Evolutionary conservation across 2,888 invertebrate species (phyloP).

Genomic region (Drosophila cracens): DNA sequence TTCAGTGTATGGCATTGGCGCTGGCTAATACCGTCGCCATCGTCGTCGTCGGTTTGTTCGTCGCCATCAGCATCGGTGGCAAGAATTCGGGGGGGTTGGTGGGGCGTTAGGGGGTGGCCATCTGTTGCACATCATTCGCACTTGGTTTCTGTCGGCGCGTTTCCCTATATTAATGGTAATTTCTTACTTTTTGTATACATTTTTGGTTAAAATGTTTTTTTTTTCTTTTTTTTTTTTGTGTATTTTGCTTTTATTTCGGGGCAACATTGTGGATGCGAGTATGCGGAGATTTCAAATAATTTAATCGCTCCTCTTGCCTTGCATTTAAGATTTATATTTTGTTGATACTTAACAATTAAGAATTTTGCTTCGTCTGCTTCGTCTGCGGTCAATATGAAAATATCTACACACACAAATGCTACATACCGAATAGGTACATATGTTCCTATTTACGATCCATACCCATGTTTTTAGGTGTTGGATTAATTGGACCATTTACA

Average conservation of each 20-base stretch:
- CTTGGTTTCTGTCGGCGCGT: conserved; percentile 79
- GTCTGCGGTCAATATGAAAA: conserved; percentile 38
- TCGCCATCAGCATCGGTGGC: conserved; percentile 34
- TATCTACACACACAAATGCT: conserved; percentile 6
- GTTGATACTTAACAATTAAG: conserved; percentile 80
- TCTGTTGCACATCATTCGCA: conserved; percentile 83
- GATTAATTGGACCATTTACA: neutral
- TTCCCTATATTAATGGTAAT: conserved; percentile 82
- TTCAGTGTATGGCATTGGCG: conserved; percentile 47
- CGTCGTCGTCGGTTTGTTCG: conserved; percentile 20
- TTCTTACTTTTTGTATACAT: conserved; percentile 74
- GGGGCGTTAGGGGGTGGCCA: conserved; percentile 52
- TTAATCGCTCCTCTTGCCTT: conserved; percentile 67
- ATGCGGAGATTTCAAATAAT: conserved; percentile 70
- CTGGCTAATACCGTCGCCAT: conserved; percentile 55
- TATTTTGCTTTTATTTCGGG: conserved; percentile 64
- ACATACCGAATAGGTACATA: neutral
- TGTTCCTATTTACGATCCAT: neutral
- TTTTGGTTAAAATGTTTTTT: conserved; percentile 58
- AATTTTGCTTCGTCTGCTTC: conserved; percentile 46
- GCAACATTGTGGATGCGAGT: conserved; percentile 51
- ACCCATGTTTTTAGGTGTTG: neutral
- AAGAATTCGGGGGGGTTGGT: conserved; percentile 40
- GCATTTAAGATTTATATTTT: conserved; percentile 77
- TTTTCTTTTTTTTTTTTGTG: conserved; percentile 47